These are phyloP conservation scores for Macquaria ambigua DNA, from an alignment of 2,113 vertebrate genomes.

Conservation along the genomic window DNA sequence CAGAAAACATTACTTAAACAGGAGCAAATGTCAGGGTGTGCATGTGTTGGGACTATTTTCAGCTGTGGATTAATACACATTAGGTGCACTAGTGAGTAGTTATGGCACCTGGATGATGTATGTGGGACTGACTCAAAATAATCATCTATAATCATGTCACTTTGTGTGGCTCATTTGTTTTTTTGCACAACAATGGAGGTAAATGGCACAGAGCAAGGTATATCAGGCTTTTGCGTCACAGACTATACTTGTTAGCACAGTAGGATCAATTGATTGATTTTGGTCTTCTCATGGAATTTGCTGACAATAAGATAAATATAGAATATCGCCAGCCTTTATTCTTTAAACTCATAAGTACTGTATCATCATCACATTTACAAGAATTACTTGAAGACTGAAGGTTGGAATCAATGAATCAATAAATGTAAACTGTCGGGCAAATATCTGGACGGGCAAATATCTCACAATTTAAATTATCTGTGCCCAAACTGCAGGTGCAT, in stretches of 20 bases:
- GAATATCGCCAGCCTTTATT: not conserved
- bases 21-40: too few relatives aligned
- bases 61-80: not conserved
- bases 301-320: not conserved
- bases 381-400: not conserved
- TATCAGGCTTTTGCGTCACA: not conserved
- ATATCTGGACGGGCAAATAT: too few relatives aligned
- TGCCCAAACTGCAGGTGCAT: not conserved
- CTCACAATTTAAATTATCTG: not conserved
- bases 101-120: not conserved
- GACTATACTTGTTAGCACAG: not conserved
- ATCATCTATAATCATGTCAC: not conserved
- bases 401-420: not conserved
- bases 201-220: not conserved
- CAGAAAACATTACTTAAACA: not conserved
- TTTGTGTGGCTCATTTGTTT: not conserved
- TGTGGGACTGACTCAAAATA: not conserved
- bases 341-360: not conserved
- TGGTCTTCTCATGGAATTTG: not conserved
- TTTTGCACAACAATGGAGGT: not conserved
- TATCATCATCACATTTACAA: not conserved
- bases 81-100: not conserved
- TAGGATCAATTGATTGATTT: not conserved
- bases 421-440: too few relatives aligned
- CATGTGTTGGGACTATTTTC: not conserved